phyloP scores from a whole-genome alignment of 2,113 vertebrate species.

The Ariopsis seemanni region DNA sequence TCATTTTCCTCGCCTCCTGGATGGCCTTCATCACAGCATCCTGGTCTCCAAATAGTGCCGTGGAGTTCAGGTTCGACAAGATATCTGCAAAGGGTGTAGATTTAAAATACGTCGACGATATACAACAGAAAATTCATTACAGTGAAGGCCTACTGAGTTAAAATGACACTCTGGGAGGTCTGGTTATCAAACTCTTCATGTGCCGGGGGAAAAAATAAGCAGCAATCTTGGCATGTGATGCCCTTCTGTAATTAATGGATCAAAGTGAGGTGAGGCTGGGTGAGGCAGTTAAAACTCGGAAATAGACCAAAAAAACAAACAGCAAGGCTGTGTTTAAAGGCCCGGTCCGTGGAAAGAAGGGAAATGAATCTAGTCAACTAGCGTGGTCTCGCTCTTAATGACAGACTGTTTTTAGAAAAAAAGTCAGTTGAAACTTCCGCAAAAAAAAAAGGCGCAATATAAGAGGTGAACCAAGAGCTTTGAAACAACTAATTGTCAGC shows the following conservation, averaged over 20 bases:
- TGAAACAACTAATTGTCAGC: slow-evolving; percentile 53
- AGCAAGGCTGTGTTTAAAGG: slow-evolving; percentile 54
- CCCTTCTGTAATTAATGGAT: slow-evolving; percentile 60
- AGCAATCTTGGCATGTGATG: slow-evolving; percentile 50
- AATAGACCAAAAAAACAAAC: slow-evolving; percentile 55
- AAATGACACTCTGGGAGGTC: slow-evolving; percentile 44
- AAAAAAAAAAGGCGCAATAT: slow-evolving; percentile 43
- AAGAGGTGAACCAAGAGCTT: slow-evolving; percentile 51
- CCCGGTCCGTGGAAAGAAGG: slow-evolving; percentile 38
- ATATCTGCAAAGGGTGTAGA: slow-evolving; percentile 80
- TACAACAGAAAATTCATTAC: not conserved
- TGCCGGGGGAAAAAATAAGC: slow-evolving; percentile 21
- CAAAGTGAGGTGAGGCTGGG: slow-evolving; percentile 57
- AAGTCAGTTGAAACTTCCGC: slow-evolving; percentile 42
- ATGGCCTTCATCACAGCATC: slow-evolving; percentile 99
- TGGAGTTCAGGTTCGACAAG: slow-evolving; percentile 98
- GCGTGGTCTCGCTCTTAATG: slow-evolving; percentile 49
- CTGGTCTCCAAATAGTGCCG: slow-evolving; percentile 96
- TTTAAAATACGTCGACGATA: not conserved
- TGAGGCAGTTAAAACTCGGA: slow-evolving; percentile 57
- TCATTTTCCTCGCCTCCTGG: slow-evolving; percentile 98
- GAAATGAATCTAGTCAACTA: slow-evolving; percentile 49
- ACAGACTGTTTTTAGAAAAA: slow-evolving; percentile 58
- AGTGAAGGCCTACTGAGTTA: not conserved
- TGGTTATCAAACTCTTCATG: slow-evolving; percentile 5